Percentiles rank a stretch among this genome's conserved stretches.
Conservation (phyloP, 2,797 vertebrate species). For the Oophaga sylvatica region DNA sequence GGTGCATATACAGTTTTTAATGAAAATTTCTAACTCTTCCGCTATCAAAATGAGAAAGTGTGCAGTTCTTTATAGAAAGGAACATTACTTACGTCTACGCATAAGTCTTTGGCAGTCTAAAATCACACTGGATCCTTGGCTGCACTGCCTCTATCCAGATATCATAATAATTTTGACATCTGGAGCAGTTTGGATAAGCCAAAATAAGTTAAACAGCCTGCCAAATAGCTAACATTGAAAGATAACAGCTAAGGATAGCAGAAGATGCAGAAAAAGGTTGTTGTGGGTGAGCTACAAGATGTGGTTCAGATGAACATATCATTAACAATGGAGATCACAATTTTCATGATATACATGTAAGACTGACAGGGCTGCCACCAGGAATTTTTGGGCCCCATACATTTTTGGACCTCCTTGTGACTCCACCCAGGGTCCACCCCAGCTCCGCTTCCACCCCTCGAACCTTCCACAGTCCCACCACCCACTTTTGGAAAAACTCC, state of each 20-base stretch:
- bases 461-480: too few relatives aligned
- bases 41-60: too few relatives aligned
- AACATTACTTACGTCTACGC: not conserved
- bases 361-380: not conserved
- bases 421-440: too few relatives aligned
- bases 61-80: not conserved
- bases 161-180: constrained; percentile 52
- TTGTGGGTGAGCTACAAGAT: not conserved
- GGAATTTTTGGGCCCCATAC: too few relatives aligned
- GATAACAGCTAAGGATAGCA: constrained; percentile 45
- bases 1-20: not conserved
- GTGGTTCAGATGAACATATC: not conserved
- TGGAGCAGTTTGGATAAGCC: constrained; percentile 30
- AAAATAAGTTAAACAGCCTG: constrained; percentile 11
- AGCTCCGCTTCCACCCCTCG: too few relatives aligned
- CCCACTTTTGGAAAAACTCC: too few relatives aligned
- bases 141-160: constrained; percentile 28
- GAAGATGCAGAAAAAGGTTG: not conserved
- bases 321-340: not conserved
- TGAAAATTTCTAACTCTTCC: too few relatives aligned
- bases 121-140: not conserved
- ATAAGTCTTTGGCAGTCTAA: not conserved
- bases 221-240: not conserved
- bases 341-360: not conserved
- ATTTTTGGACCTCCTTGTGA: too few relatives aligned